phyloP scores from a whole-genome alignment of 2,888 invertebrate genomes.

The Odontomyia ornata region DNA sequence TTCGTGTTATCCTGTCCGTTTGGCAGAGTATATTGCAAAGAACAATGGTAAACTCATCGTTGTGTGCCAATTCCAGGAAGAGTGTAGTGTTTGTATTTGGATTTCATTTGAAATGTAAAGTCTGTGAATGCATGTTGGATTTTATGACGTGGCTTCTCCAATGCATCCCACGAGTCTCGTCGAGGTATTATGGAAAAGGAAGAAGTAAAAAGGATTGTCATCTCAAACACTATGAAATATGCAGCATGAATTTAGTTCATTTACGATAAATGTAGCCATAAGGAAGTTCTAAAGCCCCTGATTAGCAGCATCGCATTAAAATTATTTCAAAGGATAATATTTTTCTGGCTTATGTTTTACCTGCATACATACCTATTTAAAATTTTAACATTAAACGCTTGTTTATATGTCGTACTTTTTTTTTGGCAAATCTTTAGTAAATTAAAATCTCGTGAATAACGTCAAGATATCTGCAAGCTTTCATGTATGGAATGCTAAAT shows the following conservation, averaged over 20 bases:
- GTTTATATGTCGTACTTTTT: too few species aligned
- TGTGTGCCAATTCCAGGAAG: not conserved
- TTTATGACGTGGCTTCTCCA: not conserved
- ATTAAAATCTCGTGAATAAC: too few species aligned
- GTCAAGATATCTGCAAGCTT: too few species aligned
- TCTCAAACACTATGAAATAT: conserved; percentile 15
- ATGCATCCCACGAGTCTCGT: not conserved
- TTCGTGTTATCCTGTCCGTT: not conserved
- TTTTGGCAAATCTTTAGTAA: too few species aligned
- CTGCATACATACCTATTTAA: too few species aligned
- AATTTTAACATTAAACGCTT: too few species aligned
- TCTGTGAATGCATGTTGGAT: conserved; percentile 46
- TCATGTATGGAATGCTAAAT: too few species aligned
- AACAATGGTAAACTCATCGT: not conserved
- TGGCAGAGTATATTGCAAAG: not conserved
- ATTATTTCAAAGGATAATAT: too few species aligned
- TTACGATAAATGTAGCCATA: too few species aligned
- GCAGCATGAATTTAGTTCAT: conserved; percentile 12
- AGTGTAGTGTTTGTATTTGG: conserved; percentile 43
- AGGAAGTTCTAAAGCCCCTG: too few species aligned
- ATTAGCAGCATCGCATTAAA: too few species aligned
- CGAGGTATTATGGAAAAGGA: not conserved
- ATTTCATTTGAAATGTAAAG: conserved; percentile 50
- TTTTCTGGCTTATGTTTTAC: too few species aligned
- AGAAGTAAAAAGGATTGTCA: not conserved